These are phyloP conservation scores for Manis pentadactyla DNA, from an alignment of 2,797 vertebrate genomes.

Conservation along the genomic window DNA sequence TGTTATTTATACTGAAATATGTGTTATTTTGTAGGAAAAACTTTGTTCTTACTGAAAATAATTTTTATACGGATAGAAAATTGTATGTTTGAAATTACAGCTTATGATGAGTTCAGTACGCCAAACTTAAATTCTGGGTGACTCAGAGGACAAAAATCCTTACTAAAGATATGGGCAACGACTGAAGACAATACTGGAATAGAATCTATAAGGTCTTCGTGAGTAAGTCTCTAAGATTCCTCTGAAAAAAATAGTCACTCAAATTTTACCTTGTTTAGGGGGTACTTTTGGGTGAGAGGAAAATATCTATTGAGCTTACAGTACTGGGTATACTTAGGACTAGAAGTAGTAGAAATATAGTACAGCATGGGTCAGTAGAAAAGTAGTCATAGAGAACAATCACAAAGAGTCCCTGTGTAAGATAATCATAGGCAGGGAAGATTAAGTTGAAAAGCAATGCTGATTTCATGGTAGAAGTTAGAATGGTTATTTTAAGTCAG, in stretches of 20 bases:
- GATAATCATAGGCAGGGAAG: neutral
- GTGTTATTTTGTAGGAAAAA: neutral
- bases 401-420: neutral
- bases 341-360: neutral
- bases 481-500: neutral
- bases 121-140: neutral
- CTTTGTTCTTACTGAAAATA: neutral
- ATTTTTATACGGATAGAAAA: neutral
- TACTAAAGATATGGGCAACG: neutral
- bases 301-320: neutral
- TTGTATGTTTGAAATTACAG: neutral
- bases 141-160: neutral
- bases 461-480: neutral
- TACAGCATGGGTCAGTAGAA: neutral
- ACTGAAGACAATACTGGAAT: neutral
- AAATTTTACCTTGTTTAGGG: neutral
- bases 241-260: neutral
- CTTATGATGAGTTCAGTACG: neutral
- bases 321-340: neutral
- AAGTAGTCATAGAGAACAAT: neutral
- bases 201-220: neutral
- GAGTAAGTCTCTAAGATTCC: neutral
- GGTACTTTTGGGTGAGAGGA: neutral
- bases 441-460: neutral
- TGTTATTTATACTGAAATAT: neutral